Conservation (phyloP, 2,888 invertebrate genomes). For the Drosophila conformis region DNA sequence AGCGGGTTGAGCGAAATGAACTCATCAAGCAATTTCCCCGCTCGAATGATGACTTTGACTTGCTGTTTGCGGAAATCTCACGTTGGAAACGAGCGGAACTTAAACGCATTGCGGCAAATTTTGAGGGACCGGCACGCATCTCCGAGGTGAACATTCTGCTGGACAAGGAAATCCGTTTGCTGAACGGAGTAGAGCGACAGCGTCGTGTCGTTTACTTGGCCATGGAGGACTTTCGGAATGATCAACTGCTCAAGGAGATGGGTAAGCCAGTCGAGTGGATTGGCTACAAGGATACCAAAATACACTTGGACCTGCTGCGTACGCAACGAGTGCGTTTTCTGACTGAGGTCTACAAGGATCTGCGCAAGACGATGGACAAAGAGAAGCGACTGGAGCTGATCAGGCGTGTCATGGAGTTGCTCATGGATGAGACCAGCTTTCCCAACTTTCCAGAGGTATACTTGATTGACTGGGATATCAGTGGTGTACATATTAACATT, state of each 20-base stretch:
- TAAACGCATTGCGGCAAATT: slow-evolving; percentile 88
- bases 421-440: slow-evolving; percentile 83
- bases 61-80: slow-evolving; percentile 87
- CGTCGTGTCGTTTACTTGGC: slow-evolving; percentile 88
- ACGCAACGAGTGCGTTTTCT: slow-evolving; percentile 92
- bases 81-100: slow-evolving; percentile 85
- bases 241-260: slow-evolving; percentile 88
- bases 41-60: slow-evolving; percentile 90
- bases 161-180: slow-evolving; percentile 88
- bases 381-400: slow-evolving; percentile 90
- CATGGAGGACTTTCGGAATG: slow-evolving; percentile 87
- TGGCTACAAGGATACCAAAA: slow-evolving; percentile 89
- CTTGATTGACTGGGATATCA: background rate
- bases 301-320: slow-evolving; percentile 93
- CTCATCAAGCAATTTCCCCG: slow-evolving; percentile 90
- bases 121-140: slow-evolving; percentile 89
- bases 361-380: slow-evolving; percentile 87
- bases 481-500: background rate
- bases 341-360: slow-evolving; percentile 89
- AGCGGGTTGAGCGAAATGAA: slow-evolving; percentile 86
- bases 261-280: slow-evolving; percentile 91
- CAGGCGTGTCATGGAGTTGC: slow-evolving; percentile 88
- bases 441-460: slow-evolving; percentile 79
- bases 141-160: slow-evolving; percentile 89
- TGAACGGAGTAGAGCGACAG: slow-evolving; percentile 88